A percentile compares a stretch with the other conserved stretches of the same genome.
Evolutionary conservation across 2,888 invertebrate genomes (phyloP).

Genomic region (Abrostola triplasia): DNA sequence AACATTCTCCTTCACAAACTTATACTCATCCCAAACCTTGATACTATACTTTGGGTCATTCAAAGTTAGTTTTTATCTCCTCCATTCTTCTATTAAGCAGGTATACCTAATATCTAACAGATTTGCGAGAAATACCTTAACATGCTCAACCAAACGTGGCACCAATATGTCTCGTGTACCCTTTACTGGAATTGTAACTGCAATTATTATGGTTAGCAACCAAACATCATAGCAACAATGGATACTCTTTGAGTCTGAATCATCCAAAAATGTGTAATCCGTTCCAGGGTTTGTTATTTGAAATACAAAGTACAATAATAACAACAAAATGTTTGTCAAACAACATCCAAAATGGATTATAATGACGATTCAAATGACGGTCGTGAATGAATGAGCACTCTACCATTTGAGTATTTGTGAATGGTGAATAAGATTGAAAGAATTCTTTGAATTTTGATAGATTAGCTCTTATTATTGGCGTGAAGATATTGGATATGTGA

Average conservation of each 20-base stretch:
- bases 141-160: conserved; percentile 3
- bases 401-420: neutral
- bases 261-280: conserved; percentile 27
- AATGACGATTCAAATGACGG: conserved; percentile 11
- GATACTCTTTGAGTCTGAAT: neutral
- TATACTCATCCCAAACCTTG: too few species aligned
- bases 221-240: conserved; percentile 16
- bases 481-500: neutral
- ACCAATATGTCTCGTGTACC: conserved; percentile 5
- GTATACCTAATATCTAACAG: too few species aligned
- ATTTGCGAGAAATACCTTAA: too few species aligned
- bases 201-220: conserved; percentile 7
- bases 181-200: conserved; percentile 1
- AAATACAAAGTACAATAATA: neutral
- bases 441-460: conserved; percentile 27
- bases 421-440: neutral
- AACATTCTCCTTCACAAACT: too few species aligned
- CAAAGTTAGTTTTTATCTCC: too few species aligned
- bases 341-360: conserved; percentile 1
- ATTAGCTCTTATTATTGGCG: conserved; percentile 30
- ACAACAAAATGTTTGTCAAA: conserved; percentile 18
- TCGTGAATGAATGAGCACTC: conserved; percentile 32
- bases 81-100: too few species aligned
- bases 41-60: too few species aligned
- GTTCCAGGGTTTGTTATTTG: conserved; percentile 15